Evolutionary conservation across 1,140 invertebrate genomes (phyloP), one percentile per base, ranked within the genome.

Genomic region (Pachyrhynchus sulphureomaculatus): DNA sequence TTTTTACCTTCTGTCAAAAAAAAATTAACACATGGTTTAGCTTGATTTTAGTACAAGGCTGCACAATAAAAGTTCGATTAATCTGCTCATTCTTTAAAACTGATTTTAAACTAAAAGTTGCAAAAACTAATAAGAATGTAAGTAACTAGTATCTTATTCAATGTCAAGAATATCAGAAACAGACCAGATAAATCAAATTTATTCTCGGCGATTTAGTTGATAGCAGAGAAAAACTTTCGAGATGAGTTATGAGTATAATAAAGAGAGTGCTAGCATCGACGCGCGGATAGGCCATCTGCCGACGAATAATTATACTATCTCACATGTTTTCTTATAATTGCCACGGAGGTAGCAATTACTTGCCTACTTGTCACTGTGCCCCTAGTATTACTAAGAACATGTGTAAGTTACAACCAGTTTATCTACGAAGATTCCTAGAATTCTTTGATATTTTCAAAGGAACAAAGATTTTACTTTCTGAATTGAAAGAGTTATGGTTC

Each of bases 281-380:
- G 24, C 12, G 4, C 20, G 39, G 56, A 58, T 58, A 58, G 32
- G 44, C 44, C 56, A 58, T 58, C 44, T 58, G 44, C 47, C 56
- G 32, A 49, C 44, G 37, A 58, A 58, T 58, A 58, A 58, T 58
- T 58, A 58, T 32, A 58, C 44, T 58, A 58, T 58, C 56, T 49
- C 33, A 49, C 56, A 49, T 37, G 56, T 58, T 45, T 34, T 18
- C 56, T 29, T 18, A 20, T 58, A 58, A 58, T 58, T 58, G 56
- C 56, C 15, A 18, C 39, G 18, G 29, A 49, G 47, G 47, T 49
- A 49, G 26, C 47, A 18, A 49, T 49, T 49, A 49, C 47, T 20
- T 49, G 47, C 26, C 32, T 34, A 29, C 17, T 34, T 49, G 47
- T 49, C 47, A 49, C 47, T 34, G 18, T 18, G 32, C 47, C 34